phyloP scores from a whole-genome alignment of 2,797 vertebrate genomes.

The Eidolon dupreanum region DNA sequence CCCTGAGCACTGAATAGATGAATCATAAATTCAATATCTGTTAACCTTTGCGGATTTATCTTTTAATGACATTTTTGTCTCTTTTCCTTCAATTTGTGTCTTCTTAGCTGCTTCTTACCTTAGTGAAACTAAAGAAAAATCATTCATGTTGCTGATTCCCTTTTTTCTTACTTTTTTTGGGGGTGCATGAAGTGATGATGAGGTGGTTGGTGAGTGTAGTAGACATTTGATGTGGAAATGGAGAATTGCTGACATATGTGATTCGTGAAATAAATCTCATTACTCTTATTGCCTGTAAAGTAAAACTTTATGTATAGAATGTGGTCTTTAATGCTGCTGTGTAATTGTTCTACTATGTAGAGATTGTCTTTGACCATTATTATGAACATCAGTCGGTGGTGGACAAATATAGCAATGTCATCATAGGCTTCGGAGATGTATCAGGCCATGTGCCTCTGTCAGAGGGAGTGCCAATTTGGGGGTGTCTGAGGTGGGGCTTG shows the following conservation, averaged over 20 bases:
- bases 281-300: neutral
- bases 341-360: neutral
- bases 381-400: neutral
- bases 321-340: neutral
- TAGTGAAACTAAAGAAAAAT: constrained; percentile 20
- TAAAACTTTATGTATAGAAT: neutral
- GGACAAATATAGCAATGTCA: neutral
- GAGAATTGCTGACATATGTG: neutral
- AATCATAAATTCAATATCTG: constrained; percentile 54
- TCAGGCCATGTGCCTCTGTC: neutral
- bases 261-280: neutral
- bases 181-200: neutral
- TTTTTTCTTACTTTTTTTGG: neutral
- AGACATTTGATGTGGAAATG: neutral
- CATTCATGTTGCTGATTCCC: neutral
- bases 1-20: constrained; percentile 55
- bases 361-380: neutral
- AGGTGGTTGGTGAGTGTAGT: neutral
- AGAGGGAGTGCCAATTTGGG: neutral
- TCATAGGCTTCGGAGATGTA: neutral
- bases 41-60: constrained; percentile 67
- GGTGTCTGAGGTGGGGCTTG: neutral
- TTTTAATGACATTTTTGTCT: constrained; percentile 56
- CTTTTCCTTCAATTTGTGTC: neutral
- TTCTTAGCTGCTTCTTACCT: neutral